Evolutionary conservation across 1,140 invertebrate species (phyloP).

Genomic region (Leptinotarsa lineolata): DNA sequence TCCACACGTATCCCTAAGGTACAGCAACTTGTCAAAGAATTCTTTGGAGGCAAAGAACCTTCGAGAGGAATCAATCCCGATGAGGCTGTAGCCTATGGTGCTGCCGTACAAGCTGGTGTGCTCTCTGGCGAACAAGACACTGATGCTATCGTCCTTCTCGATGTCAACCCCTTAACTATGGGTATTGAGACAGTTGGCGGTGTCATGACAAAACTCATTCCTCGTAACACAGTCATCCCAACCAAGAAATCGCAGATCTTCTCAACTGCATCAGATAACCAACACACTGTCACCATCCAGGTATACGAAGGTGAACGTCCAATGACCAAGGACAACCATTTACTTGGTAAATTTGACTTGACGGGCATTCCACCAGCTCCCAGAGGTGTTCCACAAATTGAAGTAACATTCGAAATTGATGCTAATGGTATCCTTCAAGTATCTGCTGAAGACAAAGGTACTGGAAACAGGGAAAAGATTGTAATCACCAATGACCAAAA

Average conservation of each 20-base stretch:
- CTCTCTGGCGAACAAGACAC: conserved; percentile 90
- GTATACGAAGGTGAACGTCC: conserved; percentile 97
- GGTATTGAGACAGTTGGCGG: conserved; percentile 99
- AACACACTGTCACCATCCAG: conserved; percentile 98
- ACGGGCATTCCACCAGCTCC: conserved; percentile 98
- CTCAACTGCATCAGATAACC: conserved; percentile 98
- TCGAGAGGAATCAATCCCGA: conserved; percentile 98
- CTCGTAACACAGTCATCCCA: conserved; percentile 97
- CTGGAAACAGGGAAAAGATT: conserved; percentile 97
- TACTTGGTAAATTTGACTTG: conserved; percentile 94
- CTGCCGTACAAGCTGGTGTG: conserved; percentile 96
- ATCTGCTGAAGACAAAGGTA: conserved; percentile 97
- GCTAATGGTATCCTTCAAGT: conserved; percentile 93
- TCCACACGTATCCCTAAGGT: conserved; percentile 99
- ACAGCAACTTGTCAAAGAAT: conserved; percentile 98
- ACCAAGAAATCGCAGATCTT: conserved; percentile 99
- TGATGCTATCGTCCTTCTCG: conserved; percentile 91
- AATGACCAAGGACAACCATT: conserved; percentile 99
- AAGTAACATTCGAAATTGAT: conserved; percentile 99
- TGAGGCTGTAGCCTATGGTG: conserved; percentile 97
- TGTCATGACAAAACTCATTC: conserved; percentile 99
- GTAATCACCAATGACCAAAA: conserved; percentile 99
- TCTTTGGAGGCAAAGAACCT: conserved; percentile 97
- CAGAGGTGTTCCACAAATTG: conserved; percentile 97
- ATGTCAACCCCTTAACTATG: conserved; percentile 97